Percentiles rank a stretch among this genome's conserved stretches.
Conservation (phyloP, 2,797 vertebrate species). For the Muscicapa striata region DNA sequence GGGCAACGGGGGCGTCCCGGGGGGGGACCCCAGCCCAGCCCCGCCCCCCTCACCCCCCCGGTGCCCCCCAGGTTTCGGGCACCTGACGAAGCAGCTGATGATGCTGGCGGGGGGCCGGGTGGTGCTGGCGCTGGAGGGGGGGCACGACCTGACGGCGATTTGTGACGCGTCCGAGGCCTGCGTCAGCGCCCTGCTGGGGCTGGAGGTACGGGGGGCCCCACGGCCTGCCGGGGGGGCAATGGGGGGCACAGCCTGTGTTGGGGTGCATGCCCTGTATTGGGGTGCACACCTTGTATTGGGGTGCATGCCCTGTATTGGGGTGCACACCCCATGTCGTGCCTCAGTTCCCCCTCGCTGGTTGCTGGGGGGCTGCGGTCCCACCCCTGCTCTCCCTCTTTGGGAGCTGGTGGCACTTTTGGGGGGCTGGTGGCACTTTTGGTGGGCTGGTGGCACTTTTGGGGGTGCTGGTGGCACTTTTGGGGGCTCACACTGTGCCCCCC, state of each 20-base stretch:
- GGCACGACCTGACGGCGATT: slow-evolving; percentile 91
- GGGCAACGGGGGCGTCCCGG: not conserved
- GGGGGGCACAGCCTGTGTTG: no score
- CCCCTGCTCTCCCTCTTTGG: no score
- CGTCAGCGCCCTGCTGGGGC: slow-evolving; percentile 88
- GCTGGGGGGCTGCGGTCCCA: rapidly evolving
- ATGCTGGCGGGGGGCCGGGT: slow-evolving; percentile 90
- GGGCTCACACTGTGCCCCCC: not conserved
- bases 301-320: not conserved
- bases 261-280: rapidly evolving
- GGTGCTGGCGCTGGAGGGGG: slow-evolving; percentile 93
- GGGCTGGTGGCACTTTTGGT: no score
- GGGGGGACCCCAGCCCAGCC: rapidly evolving
- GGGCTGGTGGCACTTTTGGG: no score
- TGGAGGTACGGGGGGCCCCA: slow-evolving; percentile 9
- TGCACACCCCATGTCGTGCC: rapidly evolving
- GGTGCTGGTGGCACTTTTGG: no score
- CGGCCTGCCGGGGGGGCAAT: no score
- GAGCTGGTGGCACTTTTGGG: no score
- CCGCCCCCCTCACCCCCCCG: rapidly evolving
- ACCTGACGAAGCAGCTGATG: slow-evolving; percentile 95
- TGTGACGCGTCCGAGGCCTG: slow-evolving; percentile 95
- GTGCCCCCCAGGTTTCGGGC: slow-evolving; percentile 88
- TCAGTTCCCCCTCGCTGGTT: rapidly evolving
- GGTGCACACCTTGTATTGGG: no score